Conservation (phyloP, 2,888 invertebrate genomes). For the Nomada ruficornis region DNA sequence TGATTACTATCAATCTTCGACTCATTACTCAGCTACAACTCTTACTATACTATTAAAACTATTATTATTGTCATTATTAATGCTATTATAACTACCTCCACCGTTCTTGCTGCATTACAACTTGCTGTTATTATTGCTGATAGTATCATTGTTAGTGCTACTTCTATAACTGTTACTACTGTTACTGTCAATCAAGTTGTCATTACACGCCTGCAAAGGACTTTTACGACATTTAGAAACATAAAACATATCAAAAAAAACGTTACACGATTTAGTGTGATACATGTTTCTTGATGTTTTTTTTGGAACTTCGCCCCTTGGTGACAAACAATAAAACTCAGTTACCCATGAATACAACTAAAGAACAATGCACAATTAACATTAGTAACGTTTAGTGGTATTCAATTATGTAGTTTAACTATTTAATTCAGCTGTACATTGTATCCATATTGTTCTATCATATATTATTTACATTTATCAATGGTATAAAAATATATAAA, state of each 20-base stretch:
- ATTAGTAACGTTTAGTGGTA: constrained; percentile 70
- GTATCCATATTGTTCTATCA: constrained; percentile 64
- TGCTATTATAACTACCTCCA: constrained; percentile 62
- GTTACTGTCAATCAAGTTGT: constrained; percentile 62
- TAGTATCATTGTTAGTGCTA: constrained; percentile 64
- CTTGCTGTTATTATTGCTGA: constrained; percentile 66
- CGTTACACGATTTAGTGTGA: constrained; percentile 58
- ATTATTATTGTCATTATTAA: constrained; percentile 62
- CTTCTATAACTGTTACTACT: constrained; percentile 67
- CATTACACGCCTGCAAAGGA: constrained; percentile 64
- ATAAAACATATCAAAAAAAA: constrained; percentile 74
- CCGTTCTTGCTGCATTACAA: constrained; percentile 59
- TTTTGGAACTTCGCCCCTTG: constrained; percentile 76
- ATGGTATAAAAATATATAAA: constrained; percentile 58
- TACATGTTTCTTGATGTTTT: constrained; percentile 62
- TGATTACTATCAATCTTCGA: constrained; percentile 55
- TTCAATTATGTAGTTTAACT: constrained; percentile 67
- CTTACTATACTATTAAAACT: constrained; percentile 57
- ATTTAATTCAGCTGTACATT: constrained; percentile 72
- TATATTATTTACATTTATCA: constrained; percentile 67
- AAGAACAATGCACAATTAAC: constrained; percentile 67
- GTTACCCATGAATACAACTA: constrained; percentile 66
- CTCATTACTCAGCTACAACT: constrained; percentile 54
- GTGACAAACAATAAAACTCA: constrained; percentile 66
- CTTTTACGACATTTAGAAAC: constrained; percentile 69